phyloP scores from a whole-genome alignment of 2,113 vertebrate species.

The Henicopernis longicauda region DNA sequence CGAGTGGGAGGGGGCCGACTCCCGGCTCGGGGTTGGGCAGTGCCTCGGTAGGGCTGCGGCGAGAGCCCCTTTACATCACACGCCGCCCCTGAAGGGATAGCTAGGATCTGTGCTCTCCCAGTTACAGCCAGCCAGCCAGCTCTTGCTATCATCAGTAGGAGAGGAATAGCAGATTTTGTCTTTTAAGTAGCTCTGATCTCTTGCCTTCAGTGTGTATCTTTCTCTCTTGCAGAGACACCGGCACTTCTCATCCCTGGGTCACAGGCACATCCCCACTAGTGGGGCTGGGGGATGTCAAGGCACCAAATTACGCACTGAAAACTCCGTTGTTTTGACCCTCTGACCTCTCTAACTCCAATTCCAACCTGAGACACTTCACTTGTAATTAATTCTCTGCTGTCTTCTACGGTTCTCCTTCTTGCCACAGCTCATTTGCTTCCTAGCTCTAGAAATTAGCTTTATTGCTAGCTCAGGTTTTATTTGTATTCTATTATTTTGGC shows the following conservation, averaged over 20 bases:
- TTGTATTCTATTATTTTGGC: background rate
- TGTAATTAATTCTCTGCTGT: background rate
- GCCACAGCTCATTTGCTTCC: background rate
- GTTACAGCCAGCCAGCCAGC: background rate
- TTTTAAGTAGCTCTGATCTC: background rate
- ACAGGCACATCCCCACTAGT: background rate
- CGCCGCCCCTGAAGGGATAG: background rate
- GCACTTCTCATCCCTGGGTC: background rate
- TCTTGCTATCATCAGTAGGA: background rate
- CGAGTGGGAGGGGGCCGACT: background rate
- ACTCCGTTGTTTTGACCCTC: background rate
- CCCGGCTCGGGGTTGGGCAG: background rate
- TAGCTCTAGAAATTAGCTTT: background rate
- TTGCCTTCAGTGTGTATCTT: background rate
- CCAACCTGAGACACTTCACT: background rate
- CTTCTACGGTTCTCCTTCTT: background rate
- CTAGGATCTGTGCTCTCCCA: background rate
- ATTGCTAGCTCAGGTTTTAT: background rate
- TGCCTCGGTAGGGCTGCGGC: background rate
- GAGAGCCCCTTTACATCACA: rapidly evolving
- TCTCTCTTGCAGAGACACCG: background rate
- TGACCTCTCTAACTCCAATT: background rate
- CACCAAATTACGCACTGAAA: background rate
- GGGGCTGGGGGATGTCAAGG: background rate
- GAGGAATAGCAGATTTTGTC: background rate